Evolutionary conservation across 2,888 invertebrate genomes (phyloP), one percentile per base, ranked within the genome.

Genomic region (Volucella inanis): DNA sequence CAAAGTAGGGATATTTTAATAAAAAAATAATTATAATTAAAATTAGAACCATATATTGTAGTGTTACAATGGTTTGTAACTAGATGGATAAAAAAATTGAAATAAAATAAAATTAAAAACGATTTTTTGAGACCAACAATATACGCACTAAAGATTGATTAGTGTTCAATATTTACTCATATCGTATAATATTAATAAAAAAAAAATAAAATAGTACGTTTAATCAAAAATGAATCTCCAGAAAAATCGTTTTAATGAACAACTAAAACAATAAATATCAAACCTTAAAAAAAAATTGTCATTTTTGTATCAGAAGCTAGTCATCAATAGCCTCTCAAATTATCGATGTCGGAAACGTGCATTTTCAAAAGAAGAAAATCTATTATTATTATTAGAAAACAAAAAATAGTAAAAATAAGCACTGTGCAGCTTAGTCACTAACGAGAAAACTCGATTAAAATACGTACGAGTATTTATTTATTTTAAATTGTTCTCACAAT

Each of bases 1-100:
- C 43, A 70, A 62, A 72, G 85, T 85, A 85, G 81, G 77, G 62
- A 72, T 85, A 85, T 85, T 85, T 85, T 71, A 85, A 71, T 72
- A 68, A 67, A 71, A 83, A 6, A 31, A 67, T 67, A 83, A 2
- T 3, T 3, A 2, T 78, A 62, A 70, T 68, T 75, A 67, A 45
- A 57, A 62, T 50, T 76, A 80, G 80, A 72, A 67, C 65, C 61
- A 68, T 71, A 81, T 75, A 75, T 64, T 61, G 79, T 84, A 75
- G 83, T 39, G 78, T 84, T 79, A 64, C 67, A 54, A 18, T 43
- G 54, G 50, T 72, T 22, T 22, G 18, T 22, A 22, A 83, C 55
- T 55, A 39, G 43, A 61, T 59, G 52, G 6, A 67, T 10, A 45
- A n/a, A n/a, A 65, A 43, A 47, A 50, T 2, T 38, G 22, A 43